phyloP scores from a whole-genome alignment of 2,888 invertebrate genomes.

The Cataglyphis cursor region DNA sequence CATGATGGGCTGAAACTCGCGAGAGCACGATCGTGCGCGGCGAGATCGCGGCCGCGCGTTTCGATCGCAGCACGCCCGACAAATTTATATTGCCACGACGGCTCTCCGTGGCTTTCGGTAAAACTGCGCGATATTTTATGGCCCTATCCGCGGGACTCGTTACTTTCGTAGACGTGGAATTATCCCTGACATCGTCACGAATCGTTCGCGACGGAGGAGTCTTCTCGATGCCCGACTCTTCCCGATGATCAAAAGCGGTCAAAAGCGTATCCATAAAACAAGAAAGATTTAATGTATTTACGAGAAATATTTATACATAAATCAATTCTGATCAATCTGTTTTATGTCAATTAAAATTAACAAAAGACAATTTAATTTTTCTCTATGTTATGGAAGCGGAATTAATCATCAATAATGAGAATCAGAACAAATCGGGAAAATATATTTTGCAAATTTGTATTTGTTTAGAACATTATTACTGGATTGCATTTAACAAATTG shows the following conservation, averaged over 20 bases:
- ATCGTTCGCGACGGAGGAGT: conserved; percentile 39
- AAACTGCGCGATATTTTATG: conserved; percentile 81
- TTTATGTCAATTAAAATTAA: not conserved
- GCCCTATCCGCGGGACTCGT: conserved; percentile 80
- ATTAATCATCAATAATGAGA: not conserved
- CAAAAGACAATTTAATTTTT: not conserved
- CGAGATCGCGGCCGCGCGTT: conserved; percentile 13
- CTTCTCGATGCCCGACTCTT: not conserved
- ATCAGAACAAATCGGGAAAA: not conserved
- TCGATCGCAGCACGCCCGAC: conserved; percentile 73
- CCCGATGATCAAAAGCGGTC: not conserved
- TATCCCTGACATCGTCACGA: conserved; percentile 82
- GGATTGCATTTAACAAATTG: not conserved
- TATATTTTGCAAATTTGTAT: conserved; percentile 1
- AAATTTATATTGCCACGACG: conserved; percentile 78
- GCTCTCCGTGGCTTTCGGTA: conserved; percentile 70
- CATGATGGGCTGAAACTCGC: conserved; percentile 23
- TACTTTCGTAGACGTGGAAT: conserved; percentile 80
- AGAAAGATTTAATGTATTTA: not conserved
- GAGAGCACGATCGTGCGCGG: conserved; percentile 50
- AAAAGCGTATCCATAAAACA: not conserved
- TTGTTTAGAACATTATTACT: not conserved
- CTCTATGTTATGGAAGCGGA: not conserved
- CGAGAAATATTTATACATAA: not conserved
- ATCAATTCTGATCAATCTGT: not conserved